These are phyloP conservation scores for Pagetopsis macropterus DNA, from an alignment of 2,797 vertebrate genomes.

Conservation along the genomic window DNA sequence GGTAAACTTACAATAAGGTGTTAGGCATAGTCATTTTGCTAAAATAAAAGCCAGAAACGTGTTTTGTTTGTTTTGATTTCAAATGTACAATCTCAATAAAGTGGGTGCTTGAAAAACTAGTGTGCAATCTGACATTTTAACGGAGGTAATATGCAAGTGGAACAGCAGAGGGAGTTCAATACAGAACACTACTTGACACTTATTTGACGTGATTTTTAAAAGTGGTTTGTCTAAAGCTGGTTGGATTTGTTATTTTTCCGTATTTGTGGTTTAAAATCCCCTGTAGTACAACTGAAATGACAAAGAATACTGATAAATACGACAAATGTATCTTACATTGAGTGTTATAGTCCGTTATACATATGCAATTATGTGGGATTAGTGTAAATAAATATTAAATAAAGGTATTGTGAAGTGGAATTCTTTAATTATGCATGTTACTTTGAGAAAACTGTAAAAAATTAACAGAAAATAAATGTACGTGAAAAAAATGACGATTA, in stretches of 20 bases:
- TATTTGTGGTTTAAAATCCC: not conserved
- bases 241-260: not conserved
- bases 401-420: conserved; percentile 11
- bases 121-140: conserved; percentile 6
- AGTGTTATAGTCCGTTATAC: conserved; percentile 17
- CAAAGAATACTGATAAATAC: not conserved
- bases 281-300: conserved; percentile 10
- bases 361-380: conserved; percentile 34
- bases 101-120: conserved; percentile 22
- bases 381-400: conserved; percentile 73
- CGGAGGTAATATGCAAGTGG: conserved; percentile 2
- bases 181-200: conserved; percentile 5
- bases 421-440: conserved; percentile 3
- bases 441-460: not conserved
- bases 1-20: conserved; percentile 9
- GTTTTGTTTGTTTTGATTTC: conserved; percentile 27
- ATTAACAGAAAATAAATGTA: not conserved
- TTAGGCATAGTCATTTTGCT: conserved; percentile 5
- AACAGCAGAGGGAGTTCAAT: conserved; percentile 3
- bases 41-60: conserved; percentile 15
- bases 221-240: not conserved
- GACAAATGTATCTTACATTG: not conserved
- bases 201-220: conserved; percentile 6
- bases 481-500: no score
- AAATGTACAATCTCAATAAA: conserved; percentile 37